Conservation (phyloP, 2,888 invertebrate species). For the Drosophila macrospina region DNA sequence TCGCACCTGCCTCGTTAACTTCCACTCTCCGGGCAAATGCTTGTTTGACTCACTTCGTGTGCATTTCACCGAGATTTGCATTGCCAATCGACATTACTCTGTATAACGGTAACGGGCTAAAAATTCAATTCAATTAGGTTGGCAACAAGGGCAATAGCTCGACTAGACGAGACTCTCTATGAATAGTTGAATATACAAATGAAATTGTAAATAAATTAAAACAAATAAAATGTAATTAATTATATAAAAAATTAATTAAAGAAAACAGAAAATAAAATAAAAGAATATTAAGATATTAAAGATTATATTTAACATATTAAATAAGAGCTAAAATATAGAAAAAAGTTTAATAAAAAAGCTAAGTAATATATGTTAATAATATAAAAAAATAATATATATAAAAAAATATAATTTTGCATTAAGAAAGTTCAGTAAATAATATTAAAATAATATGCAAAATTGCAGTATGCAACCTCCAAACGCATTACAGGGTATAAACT, state of each 20-base stretch:
- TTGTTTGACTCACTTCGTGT: constrained; percentile 49
- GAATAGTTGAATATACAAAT: not conserved
- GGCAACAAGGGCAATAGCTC: not conserved
- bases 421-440: not conserved
- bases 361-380: not conserved
- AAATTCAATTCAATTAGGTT: constrained; percentile 41
- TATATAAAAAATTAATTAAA: too few relatives aligned
- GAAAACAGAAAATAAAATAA: too few relatives aligned
- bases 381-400: not conserved
- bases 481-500: constrained; percentile 24
- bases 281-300: not conserved
- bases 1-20: constrained; percentile 36
- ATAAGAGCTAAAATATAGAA: not conserved
- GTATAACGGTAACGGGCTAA: constrained; percentile 2
- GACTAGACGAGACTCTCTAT: not conserved
- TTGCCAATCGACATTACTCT: constrained; percentile 35
- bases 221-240: too few relatives aligned
- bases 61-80: constrained; percentile 53
- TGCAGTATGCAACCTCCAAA: not conserved
- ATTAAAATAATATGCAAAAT: not conserved
- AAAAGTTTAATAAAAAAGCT: not conserved
- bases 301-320: not conserved
- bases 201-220: too few relatives aligned
- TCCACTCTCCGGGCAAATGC: constrained; percentile 29
- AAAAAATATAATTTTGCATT: not conserved